Percentiles rank a stretch among this genome's conserved stretches.
Evolutionary conservation across 2,113 vertebrate genomes (phyloP).

Genomic region (Ellobius talpinus): DNA sequence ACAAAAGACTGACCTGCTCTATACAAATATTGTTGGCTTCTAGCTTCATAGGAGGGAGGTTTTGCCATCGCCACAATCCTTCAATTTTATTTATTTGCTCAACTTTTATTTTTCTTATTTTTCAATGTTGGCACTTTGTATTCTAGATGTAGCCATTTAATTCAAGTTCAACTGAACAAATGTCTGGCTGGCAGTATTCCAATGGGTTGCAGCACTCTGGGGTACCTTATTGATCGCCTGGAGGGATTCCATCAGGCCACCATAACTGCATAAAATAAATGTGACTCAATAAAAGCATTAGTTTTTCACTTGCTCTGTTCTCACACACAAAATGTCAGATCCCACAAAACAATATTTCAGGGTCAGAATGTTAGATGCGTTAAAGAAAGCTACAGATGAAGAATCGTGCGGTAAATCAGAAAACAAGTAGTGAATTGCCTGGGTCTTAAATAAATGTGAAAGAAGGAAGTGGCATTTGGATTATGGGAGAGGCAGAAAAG

Average conservation of each 20-base stretch:
- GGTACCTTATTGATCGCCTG: slow-evolving; percentile 26
- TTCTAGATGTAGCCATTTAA: slow-evolving; percentile 43
- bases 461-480: not conserved
- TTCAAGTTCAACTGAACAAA: slow-evolving; percentile 54
- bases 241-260: slow-evolving; percentile 28
- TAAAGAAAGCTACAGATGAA: not conserved
- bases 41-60: not conserved
- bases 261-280: slow-evolving; percentile 48
- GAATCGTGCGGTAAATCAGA: not conserved
- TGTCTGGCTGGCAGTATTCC: slow-evolving; percentile 33
- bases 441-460: not conserved
- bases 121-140: slow-evolving; percentile 54
- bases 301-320: not conserved
- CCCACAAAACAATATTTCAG: not conserved
- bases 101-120: slow-evolving; percentile 54
- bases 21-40: not conserved
- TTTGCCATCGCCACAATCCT: slow-evolving; percentile 7
- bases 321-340: not conserved
- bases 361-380: not conserved
- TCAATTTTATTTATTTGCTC: slow-evolving; percentile 56
- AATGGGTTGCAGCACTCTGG: not conserved
- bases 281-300: slow-evolving; percentile 29
- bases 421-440: not conserved
- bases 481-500: not conserved
- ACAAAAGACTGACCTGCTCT: not conserved